A percentile compares a stretch with the other conserved stretches of the same genome.
Conservation (phyloP, 37 sponge, comb jelly and placozoan genomes). For the Ephydatia muelleri region DNA sequence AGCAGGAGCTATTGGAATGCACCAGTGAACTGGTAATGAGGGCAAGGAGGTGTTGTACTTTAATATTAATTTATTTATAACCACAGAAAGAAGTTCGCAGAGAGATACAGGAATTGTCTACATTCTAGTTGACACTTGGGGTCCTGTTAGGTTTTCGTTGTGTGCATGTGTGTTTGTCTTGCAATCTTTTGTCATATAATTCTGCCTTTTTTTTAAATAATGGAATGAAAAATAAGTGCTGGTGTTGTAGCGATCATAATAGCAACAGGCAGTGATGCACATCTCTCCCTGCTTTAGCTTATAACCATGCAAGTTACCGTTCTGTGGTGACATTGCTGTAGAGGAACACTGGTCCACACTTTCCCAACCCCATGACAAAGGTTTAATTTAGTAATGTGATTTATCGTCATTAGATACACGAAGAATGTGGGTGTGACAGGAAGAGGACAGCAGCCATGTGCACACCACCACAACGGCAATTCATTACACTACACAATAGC, state of each 20-base stretch:
- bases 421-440: neutral
- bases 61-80: neutral
- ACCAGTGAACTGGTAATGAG: slow-evolving; percentile 44
- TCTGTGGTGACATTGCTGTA: no score
- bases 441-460: neutral
- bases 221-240: no score
- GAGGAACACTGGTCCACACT: no score
- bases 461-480: neutral
- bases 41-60: neutral
- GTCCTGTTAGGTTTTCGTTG: neutral
- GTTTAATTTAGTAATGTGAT: no score
- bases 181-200: no score
- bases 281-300: no score
- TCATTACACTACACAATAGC: neutral
- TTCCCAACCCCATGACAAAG: no score
- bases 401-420: neutral
- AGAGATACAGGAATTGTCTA: slow-evolving; percentile 42
- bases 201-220: no score
- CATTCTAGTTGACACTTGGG: slow-evolving; percentile 6
- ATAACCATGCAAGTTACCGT: no score
- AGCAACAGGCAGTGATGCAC: no score
- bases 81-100: slow-evolving; percentile 41
- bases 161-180: neutral
- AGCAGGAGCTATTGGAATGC: slow-evolving; percentile 15
- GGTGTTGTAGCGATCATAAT: no score